Conservation (phyloP, 2,113 vertebrate genomes). For the Sminthopsis crassicaudata region DNA sequence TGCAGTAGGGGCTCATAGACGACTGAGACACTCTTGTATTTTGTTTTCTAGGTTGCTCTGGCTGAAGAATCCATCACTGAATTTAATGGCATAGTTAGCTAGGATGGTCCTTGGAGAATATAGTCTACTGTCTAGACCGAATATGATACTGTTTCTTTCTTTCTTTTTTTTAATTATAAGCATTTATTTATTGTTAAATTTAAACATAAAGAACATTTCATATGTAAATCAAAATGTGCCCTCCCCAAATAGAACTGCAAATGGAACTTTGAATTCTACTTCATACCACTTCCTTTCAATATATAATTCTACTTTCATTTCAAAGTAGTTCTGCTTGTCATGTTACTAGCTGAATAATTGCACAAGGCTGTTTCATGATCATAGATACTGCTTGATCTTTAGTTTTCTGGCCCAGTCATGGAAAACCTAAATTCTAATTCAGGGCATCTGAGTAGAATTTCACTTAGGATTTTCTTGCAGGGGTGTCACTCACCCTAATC, state of each 20-base stretch:
- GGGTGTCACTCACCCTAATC: not conserved
- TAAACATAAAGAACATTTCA: too few species aligned
- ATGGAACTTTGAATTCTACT: too few species aligned
- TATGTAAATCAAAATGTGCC: too few species aligned
- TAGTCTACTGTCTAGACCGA: not conserved
- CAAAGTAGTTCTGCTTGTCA: too few species aligned
- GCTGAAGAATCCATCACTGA: not conserved
- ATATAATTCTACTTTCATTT: too few species aligned
- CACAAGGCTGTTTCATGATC: too few species aligned
- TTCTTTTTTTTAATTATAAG: too few species aligned
- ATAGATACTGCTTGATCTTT: not conserved
- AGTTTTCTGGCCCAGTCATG: not conserved
- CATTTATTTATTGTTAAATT: too few species aligned
- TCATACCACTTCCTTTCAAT: too few species aligned
- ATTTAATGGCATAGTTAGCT: not conserved
- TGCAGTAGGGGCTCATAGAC: not conserved
- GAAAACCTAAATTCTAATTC: not conserved
- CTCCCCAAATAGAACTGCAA: too few species aligned
- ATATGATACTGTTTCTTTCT: not conserved
- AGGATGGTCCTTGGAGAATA: not conserved
- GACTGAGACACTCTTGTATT: not conserved
- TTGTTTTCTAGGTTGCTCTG: not conserved
- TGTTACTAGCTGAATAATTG: too few species aligned
- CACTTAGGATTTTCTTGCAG: not conserved
- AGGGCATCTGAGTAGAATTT: not conserved